These are phyloP conservation scores for Eucriotettix oculatus DNA, from an alignment of 2,888 invertebrate species.

Conservation along the genomic window DNA sequence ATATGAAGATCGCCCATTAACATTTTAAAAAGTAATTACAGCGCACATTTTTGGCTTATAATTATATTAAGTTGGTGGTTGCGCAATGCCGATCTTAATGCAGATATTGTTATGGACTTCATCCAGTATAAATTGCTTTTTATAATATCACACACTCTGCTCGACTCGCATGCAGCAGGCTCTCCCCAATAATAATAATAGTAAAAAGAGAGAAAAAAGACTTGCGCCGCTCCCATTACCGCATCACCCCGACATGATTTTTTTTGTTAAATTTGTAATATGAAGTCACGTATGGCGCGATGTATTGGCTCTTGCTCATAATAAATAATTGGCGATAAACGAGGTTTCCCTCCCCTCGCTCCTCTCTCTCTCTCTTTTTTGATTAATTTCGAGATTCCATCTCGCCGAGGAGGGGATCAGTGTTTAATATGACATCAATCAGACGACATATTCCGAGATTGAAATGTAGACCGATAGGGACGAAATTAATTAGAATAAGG, in stretches of 20 bases:
- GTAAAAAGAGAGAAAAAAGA: too few species aligned
- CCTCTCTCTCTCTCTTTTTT: not conserved
- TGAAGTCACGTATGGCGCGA: not conserved
- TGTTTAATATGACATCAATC: not conserved
- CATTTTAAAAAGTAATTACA: not conserved
- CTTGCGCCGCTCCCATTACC: not conserved
- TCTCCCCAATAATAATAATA: not conserved
- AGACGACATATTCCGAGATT: not conserved
- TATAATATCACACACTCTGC: not conserved
- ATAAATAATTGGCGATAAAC: not conserved
- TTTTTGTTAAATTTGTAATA: not conserved
- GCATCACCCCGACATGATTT: not conserved
- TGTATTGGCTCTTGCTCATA: not conserved
- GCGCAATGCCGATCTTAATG: not conserved
- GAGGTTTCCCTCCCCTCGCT: too few species aligned
- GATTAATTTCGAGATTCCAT: not conserved
- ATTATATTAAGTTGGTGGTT: not conserved
- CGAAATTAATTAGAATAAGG: not conserved
- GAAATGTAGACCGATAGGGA: not conserved
- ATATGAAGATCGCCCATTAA: not conserved
- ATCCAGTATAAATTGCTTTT: not conserved
- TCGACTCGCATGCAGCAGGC: not conserved
- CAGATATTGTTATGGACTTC: not conserved
- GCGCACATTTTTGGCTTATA: not conserved
- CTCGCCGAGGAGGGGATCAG: not conserved